Evolutionary conservation across 2,797 vertebrate genomes (phyloP).

Genomic region (Rallus crepitans): DNA sequence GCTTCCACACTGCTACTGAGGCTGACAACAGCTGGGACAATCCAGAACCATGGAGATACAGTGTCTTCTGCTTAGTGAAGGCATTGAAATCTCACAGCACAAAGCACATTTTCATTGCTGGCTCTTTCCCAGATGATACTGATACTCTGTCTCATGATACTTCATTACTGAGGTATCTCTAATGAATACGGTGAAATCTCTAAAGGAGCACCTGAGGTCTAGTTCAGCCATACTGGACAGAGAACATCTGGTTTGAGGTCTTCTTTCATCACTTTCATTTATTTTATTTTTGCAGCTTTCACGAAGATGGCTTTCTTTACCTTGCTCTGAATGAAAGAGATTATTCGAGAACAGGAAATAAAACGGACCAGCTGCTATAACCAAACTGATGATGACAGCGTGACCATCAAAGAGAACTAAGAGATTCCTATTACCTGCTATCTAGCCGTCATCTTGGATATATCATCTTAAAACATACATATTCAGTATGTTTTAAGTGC

Average conservation of each 20-base stretch:
- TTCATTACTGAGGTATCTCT: background rate
- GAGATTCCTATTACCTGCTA: constrained; percentile 6
- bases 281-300: constrained; percentile 11
- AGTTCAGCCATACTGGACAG: background rate
- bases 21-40: background rate
- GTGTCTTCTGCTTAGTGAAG: background rate
- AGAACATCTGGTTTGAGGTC: background rate
- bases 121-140: background rate
- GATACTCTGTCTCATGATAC: background rate
- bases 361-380: constrained; percentile 12
- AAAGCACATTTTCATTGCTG: background rate
- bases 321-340: background rate
- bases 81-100: background rate
- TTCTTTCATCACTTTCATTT: constrained; percentile 23
- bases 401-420: constrained; percentile 27
- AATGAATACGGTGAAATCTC: background rate
- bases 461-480: too few species aligned
- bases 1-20: accelerated
- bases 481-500: constrained; percentile 13
- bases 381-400: constrained; percentile 41
- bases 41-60: background rate
- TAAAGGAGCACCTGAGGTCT: background rate
- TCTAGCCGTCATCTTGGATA: background rate
- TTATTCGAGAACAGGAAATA: constrained; percentile 12
- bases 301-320: constrained; percentile 19